Base-by-base conservation (phyloP, 2,888 invertebrate genomes). In the Pecten maximus region DNA sequence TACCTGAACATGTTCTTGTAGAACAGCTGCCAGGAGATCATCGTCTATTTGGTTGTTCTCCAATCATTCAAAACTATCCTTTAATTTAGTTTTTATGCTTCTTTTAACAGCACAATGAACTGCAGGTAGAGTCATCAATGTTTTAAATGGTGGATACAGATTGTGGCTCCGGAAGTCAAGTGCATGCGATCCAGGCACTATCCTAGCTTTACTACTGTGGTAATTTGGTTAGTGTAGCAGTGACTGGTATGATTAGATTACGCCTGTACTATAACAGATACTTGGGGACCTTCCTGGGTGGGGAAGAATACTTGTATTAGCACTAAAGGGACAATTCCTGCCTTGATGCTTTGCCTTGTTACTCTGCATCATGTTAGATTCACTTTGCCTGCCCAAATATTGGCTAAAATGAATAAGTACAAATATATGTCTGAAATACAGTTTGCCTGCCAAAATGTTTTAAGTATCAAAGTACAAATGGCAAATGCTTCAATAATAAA, bases 211-310 rank as follows among this genome's bases (percentile, higher is more conserved):
- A 74, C 74, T 74, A 74, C 74, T 8, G 35, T 12, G 2, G 74
- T 74, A 74, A 74, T 74, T 74, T 74, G 74, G 74, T 74, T 74
- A 74, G 74, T 35, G 74, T 35, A 74, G 74, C 74, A 74, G 23
- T 54, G 16, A 54, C 35, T 28, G 74, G 74, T 10, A 4, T 74
- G 10, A 28, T 8, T 28, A 28, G 74, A 74, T 28, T 74, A 10
- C 23, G 2, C 35, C 28, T 74, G 23, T 23, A 54, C 54, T 23
- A 74, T 74, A 35, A 74, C 60, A 16, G 16, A 60, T 60, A 60
- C 74, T 74, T 12, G 74, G 54, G 74, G 74, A 74, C 74, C 35
- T 74, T 74, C 74, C 74, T 54, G 23, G 54, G n/a, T 54, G 23
- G 54, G 54, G 54, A 54, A 0, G 6, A 23, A 54, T 23, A 54